Evolutionary conservation across 2,113 vertebrate genomes (phyloP), one percentile per base, ranked within the genome.

Genomic region (Ageneiosus marmoratus): DNA sequence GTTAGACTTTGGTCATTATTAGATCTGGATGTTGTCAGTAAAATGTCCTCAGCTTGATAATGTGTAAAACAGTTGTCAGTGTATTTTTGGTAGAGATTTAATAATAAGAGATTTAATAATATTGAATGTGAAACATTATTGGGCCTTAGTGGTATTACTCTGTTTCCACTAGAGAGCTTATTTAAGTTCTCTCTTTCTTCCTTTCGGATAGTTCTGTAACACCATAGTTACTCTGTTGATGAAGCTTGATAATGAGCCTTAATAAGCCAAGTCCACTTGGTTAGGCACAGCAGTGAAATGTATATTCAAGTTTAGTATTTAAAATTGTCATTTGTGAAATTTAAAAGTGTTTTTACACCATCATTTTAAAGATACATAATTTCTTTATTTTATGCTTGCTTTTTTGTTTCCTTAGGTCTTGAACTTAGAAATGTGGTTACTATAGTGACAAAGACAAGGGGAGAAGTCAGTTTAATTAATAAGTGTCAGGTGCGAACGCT

Each of bases 1-100:
- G 55, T 81, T 85, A 81, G 79, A 44, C 41, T 73, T 69, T 46
- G 9, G 77, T 77, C 46, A 70, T 74, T 81, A 81, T 81, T 70
- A 48, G 79, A 44, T 77, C 67, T 62, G 44, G 77, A 84, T 29
- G 13, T 55, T 53, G 34, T 74, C 69, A 34, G n/a, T 60, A 72
- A 60, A n/a, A 10, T 1, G 24, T 27, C 24, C 37, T 37, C 41
- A 79, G 56, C 41, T 56, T 81, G 34, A 56, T 56, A 27, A 81
- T 72, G 50, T 55, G 16, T 44, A 29, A 70, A 29, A 24, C 16
- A 4, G n/a, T 13, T 32, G n/a, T 4, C 3, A 18, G 24, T 20
- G 8, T 56, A 55, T 44, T 5, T 41, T 53, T 32, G 11, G 0
- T 0, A 74, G 27, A 29, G 13, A 27, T 48, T 50, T 8, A 12